Base-by-base conservation (phyloP, 2,113 vertebrate species). In the Lagopus muta region DNA sequence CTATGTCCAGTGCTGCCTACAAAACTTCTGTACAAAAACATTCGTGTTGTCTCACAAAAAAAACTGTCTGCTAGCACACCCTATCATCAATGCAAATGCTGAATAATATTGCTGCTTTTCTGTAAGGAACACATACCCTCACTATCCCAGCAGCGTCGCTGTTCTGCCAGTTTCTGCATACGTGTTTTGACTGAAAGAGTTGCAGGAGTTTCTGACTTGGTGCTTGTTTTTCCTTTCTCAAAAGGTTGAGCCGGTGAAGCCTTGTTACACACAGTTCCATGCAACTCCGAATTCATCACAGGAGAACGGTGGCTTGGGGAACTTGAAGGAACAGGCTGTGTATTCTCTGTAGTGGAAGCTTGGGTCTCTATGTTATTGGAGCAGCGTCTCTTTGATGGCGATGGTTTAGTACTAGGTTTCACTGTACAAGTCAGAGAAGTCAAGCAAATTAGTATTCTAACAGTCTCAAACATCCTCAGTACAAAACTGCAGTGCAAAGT, bases 321-420 rank as follows among this genome's bases (percentile, higher is more conserved):
- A 74, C 42, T 45, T 28, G 89, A 45, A 17, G 82, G 93, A 83
- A 74, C 42, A 1, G 98, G 98, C 36, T 98, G 95, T 48, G 97
- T 45, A 8, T 99, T 99, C 95, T 99, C 98, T 28, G 18, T 88
- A 62, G 97, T 98, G 16, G 94, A 94, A 84, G 93, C 54, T 32
- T 96, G 93, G 16, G 88, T 91, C 52, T 97, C 95, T 16, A 72
- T 86, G 84, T 98, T 98, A 54, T 96, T 97, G 42, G 99, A 99
- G 93, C 99, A 99, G 20, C 95, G 98, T 42, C 98, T 98, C 95
- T 99, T 99, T 15, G 98, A 99, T 28, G 99, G 98, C 17, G 99
- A 99, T 4, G 98, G 99, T 66, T 99, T 99, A 75, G 98, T 97
- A 66, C 97, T 96, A 27, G 97, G 91, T 95, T 98, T 99, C 55